Conservation (phyloP, 2,113 vertebrate genomes). For the Zosterops borbonicus region DNA sequence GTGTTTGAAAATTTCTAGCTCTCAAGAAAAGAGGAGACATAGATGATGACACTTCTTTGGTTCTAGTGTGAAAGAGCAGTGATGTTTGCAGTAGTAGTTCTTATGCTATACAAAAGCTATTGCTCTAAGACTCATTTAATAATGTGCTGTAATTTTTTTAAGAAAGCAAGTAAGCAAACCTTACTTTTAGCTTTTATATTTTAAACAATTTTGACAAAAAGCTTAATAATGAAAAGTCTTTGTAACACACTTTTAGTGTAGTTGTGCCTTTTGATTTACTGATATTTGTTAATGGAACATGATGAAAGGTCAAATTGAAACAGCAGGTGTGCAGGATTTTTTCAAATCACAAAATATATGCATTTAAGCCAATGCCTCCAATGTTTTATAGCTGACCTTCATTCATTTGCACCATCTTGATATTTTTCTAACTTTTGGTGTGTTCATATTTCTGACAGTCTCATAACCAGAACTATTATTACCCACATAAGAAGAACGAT, state of each 20-base stretch:
- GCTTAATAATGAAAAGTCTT: background rate
- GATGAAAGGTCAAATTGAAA: background rate
- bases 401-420: background rate
- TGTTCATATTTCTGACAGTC: background rate
- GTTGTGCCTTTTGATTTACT: background rate
- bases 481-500: background rate
- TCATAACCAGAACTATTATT: background rate
- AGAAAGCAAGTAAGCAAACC: background rate
- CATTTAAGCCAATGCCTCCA: background rate
- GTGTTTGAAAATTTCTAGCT: background rate
- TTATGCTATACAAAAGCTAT: background rate
- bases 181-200: background rate
- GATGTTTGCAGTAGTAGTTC: background rate
- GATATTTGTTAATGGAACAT: background rate
- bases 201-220: background rate
- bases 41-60: background rate
- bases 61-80: background rate
- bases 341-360: background rate
- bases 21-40: background rate
- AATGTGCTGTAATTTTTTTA: background rate
- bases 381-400: background rate
- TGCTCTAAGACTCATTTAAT: background rate
- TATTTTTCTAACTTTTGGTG: background rate
- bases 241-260: background rate
- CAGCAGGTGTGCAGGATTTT: background rate